Percentiles rank a stretch among this genome's conserved stretches.
phyloP scores from a whole-genome alignment of 2,797 vertebrate genomes.

The Poeciliopsis turneri region DNA sequence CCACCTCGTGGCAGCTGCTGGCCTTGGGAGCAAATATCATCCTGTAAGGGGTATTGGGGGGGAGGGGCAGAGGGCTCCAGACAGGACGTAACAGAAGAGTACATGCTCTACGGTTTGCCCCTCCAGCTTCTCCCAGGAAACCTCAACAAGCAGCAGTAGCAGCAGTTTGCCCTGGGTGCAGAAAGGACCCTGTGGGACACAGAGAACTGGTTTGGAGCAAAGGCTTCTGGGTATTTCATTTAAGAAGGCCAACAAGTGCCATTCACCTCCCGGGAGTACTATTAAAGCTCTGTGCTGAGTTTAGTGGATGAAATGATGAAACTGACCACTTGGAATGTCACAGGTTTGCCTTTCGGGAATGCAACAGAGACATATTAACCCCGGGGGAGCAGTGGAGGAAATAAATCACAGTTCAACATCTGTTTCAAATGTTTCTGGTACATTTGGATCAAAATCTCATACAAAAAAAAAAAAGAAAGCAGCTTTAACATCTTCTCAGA shows the following conservation, averaged over 20 bases:
- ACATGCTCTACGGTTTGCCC: slow-evolving; percentile 45
- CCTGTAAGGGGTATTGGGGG: slow-evolving; percentile 52
- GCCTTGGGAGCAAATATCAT: slow-evolving; percentile 69
- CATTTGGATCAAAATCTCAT: slow-evolving; percentile 15
- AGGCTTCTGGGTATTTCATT: slow-evolving; percentile 62
- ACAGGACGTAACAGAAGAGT: slow-evolving; percentile 53
- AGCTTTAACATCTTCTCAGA: not conserved
- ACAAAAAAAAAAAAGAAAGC: not conserved
- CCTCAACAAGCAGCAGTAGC: slow-evolving; percentile 53
- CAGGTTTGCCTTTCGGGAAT: slow-evolving; percentile 68
- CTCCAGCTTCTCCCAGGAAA: slow-evolving; percentile 61
- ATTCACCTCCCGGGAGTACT: slow-evolving; percentile 68
- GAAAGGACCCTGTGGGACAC: slow-evolving; percentile 56
- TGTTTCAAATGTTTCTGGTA: slow-evolving; percentile 31
- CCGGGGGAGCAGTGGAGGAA: slow-evolving; percentile 25
- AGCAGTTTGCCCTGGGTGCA: slow-evolving; percentile 15
- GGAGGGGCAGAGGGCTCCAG: slow-evolving; percentile 70
- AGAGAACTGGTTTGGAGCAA: not conserved
- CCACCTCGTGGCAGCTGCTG: slow-evolving; percentile 76
- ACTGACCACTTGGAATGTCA: slow-evolving; percentile 73
- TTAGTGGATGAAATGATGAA: slow-evolving; percentile 59
- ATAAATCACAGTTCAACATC: slow-evolving; percentile 29
- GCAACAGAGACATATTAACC: slow-evolving; percentile 57
- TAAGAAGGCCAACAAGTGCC: slow-evolving; percentile 76
- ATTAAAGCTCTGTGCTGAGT: slow-evolving; percentile 68